Conservation (phyloP, 1,140 invertebrate genomes). For the Neuroterus valhalla region DNA sequence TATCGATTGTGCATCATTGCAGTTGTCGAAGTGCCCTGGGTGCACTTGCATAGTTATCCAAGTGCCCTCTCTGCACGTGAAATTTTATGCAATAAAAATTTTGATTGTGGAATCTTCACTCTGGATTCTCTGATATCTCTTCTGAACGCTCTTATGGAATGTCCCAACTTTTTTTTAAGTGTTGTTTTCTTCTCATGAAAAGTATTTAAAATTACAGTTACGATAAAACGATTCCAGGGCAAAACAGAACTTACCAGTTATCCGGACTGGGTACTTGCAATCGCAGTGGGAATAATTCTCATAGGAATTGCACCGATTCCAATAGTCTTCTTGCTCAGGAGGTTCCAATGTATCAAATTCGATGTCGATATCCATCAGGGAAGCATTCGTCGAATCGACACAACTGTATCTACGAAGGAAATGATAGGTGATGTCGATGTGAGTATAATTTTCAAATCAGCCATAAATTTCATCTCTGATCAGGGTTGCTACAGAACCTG, state of each 20-base stretch:
- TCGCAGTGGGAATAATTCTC: slow-evolving; percentile 85
- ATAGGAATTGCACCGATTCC: slow-evolving; percentile 90
- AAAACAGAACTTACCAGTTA: slow-evolving; percentile 81
- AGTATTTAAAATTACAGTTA: slow-evolving; percentile 41
- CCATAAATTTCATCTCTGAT: too few relatives aligned
- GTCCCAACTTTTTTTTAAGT: too few relatives aligned
- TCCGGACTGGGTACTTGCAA: slow-evolving; percentile 89
- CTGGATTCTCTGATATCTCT: too few relatives aligned
- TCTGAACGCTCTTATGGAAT: too few relatives aligned
- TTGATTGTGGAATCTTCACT: too few relatives aligned
- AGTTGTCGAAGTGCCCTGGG: too few relatives aligned
- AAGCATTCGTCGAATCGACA: slow-evolving; percentile 90
- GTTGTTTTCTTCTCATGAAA: too few relatives aligned
- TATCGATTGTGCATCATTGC: too few relatives aligned
- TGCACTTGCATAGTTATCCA: too few relatives aligned
- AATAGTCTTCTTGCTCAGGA: slow-evolving; percentile 85
- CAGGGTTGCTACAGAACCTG: too few relatives aligned
- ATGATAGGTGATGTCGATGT: slow-evolving; percentile 94
- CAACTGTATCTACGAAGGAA: slow-evolving; percentile 92
- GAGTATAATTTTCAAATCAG: slow-evolving; percentile 72
- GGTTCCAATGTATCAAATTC: slow-evolving; percentile 88
- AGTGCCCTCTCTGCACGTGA: too few relatives aligned
- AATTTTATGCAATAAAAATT: too few relatives aligned
- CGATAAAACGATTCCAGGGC: slow-evolving; percentile 76
- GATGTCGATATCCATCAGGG: slow-evolving; percentile 91